Base-by-base conservation (phyloP, 2,888 invertebrate species). In the Lobophora halterata region DNA sequence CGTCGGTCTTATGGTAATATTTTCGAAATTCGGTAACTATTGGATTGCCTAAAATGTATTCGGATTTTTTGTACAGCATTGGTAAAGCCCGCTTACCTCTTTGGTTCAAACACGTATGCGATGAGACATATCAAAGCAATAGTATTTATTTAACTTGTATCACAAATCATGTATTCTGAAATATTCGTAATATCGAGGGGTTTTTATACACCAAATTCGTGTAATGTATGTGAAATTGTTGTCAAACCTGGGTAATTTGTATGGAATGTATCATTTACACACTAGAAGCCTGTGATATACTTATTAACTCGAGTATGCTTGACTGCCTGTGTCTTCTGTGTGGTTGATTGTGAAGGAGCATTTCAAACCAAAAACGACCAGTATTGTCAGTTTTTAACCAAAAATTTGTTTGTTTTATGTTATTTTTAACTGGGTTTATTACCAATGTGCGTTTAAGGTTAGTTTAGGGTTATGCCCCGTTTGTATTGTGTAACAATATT, bases 261-360 rank as follows among this genome's bases (percentile, higher is more conserved):
- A 68, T 64, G 65, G 57, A 61, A 60, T 71, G 67, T 75, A 80
- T 79, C 80, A 77, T 73, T 71, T 80, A 81, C 71, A 78, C 82
- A 81, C 69, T 81, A 80, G 82, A 71, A 75, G 69, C 81, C 86
- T 87, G 86, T 86, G 86, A 86, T 86, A 86, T 81, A 76, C 57
- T 55, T 57, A 59, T 71, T 71, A 66, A 71, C 39, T 77, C 73
- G 79, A 65, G 75, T 31, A 35, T 79, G 82, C 61, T 69, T 70
- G 77, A 57, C 65, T 77, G 79, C 67, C 71, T 75, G 82, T 68
- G 67, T 78, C 62, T 69, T 66, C 71, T 52, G 77, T 69, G 78
- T 78, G 79, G 60, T 68, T 69, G 71, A 46, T 38, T 45, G 46
- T 46, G 40, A 41, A 46, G 42, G 34, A 42, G 48, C 54, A 43